Percentiles rank a stretch among this genome's conserved stretches.
Conservation (phyloP, 2,113 vertebrate genomes). For the Rhinichthys klamathensis region DNA sequence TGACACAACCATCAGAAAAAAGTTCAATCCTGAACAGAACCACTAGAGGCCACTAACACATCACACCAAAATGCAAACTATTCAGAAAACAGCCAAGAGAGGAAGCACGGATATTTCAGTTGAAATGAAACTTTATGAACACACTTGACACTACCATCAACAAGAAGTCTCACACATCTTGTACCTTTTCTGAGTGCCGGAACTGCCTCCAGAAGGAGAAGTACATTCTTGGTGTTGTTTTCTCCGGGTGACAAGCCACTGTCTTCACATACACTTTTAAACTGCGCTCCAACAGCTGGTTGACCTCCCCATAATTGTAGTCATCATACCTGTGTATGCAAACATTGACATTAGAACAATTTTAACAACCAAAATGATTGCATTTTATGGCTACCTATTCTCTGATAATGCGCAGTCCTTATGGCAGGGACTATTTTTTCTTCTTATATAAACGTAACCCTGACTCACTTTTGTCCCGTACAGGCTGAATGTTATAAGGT, state of each 20-base stretch:
- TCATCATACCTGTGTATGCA: constrained; percentile 83
- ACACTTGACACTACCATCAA: not conserved
- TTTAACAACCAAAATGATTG: not conserved
- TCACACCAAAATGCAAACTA: not conserved
- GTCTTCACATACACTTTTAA: constrained; percentile 95
- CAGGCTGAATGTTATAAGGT: not conserved
- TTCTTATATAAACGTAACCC: not conserved
- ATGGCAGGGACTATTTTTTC: not conserved
- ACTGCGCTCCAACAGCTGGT: constrained; percentile 89
- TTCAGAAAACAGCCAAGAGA: not conserved
- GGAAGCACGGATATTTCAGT: not conserved
- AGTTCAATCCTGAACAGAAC: no score
- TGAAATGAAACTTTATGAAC: not conserved
- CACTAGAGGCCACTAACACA: constrained; percentile 12
- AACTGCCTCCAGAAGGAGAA: constrained; percentile 92
- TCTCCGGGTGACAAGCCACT: constrained; percentile 92
- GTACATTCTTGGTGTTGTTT: constrained; percentile 85
- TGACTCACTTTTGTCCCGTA: not conserved
- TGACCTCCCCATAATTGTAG: constrained; percentile 93
- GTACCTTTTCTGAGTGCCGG: constrained; percentile 96
- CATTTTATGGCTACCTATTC: not conserved
- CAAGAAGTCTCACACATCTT: not conserved
- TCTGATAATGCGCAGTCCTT: not conserved
- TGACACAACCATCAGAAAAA: not conserved
- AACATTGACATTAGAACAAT: not conserved